Percentiles rank a stretch among this genome's conserved stretches.
These are phyloP conservation scores for Ochropleura plecta DNA, from an alignment of 2,888 invertebrate species.

Conservation along the genomic window DNA sequence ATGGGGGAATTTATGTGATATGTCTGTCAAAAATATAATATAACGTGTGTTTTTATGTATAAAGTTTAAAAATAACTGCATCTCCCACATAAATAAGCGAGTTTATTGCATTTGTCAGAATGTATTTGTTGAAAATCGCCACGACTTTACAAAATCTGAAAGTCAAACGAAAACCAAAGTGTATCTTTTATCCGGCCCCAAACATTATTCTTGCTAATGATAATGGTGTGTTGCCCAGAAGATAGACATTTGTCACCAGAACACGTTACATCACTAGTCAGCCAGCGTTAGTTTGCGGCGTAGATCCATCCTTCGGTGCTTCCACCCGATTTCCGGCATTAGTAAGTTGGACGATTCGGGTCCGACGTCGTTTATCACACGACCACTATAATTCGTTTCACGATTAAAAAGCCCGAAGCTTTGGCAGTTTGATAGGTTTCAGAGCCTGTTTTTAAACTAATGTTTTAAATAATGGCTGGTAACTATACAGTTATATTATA, in stretches of 20 bases:
- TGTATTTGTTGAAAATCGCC: background rate
- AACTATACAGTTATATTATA: background rate
- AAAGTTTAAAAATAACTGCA: background rate
- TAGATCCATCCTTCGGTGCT: constrained; percentile 54
- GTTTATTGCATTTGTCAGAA: constrained; percentile 12
- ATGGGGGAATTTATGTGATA: background rate
- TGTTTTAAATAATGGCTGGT: background rate
- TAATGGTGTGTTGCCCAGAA: constrained; percentile 56
- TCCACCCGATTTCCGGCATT: constrained; percentile 63
- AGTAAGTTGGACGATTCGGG: constrained; percentile 54
- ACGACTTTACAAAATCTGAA: constrained; percentile 2
- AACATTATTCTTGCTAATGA: constrained; percentile 61
- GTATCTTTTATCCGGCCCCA: constrained; percentile 21
- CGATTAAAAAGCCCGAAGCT: constrained; percentile 50
- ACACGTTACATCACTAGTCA: constrained; percentile 55
- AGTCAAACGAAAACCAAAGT: constrained; percentile 4
- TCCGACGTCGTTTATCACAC: constrained; percentile 54
- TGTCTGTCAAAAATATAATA: background rate
- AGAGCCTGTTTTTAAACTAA: constrained; percentile 11
- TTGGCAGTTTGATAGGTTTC: constrained; percentile 24
- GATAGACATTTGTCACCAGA: constrained; percentile 62
- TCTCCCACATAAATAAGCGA: background rate
- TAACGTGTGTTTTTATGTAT: background rate
- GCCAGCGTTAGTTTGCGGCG: constrained; percentile 55
- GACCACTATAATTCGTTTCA: constrained; percentile 56